A percentile compares a stretch with the other conserved stretches of the same genome.
phyloP scores from a whole-genome alignment of 2,888 invertebrate species.

The Sicus ferrugineus region DNA sequence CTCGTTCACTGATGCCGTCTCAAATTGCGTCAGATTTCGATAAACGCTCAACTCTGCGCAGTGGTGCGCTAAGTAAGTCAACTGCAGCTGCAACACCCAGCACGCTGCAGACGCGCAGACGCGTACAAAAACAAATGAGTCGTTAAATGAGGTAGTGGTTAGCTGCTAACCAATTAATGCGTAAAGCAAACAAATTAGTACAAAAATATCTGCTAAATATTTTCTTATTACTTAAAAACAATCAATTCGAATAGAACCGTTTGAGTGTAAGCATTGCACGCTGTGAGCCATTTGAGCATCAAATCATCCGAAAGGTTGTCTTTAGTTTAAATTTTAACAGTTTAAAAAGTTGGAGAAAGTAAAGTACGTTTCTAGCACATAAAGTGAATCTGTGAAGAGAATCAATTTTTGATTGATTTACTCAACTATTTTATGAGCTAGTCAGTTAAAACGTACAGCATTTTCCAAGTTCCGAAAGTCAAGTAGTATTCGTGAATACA shows the following conservation, averaged over 20 bases:
- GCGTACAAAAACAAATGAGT: conserved; percentile 16
- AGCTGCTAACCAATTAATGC: not conserved
- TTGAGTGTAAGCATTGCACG: not conserved
- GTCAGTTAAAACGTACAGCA: too few relatives aligned
- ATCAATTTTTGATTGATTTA: too few relatives aligned
- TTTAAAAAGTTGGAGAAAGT: too few relatives aligned
- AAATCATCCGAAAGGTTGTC: too few relatives aligned
- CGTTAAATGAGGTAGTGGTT: not conserved
- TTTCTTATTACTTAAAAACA: not conserved
- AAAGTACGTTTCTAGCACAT: too few relatives aligned
- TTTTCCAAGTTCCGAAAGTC: too few relatives aligned
- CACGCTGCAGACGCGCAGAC: conserved; percentile 38
- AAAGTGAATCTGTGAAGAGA: too few relatives aligned
- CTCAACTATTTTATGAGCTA: too few relatives aligned
- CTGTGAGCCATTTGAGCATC: too few relatives aligned
- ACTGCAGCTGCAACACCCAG: not conserved
- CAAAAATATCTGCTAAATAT: conserved; percentile 27
- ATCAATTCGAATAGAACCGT: not conserved
- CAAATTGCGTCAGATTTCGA: conserved; percentile 42
- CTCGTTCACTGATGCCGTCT: conserved; percentile 39
- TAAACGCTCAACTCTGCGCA: conserved; percentile 51
- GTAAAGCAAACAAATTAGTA: conserved; percentile 25
- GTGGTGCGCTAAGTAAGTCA: conserved; percentile 37
- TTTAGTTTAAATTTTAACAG: too few relatives aligned
- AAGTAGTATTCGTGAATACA: too few relatives aligned